Base-by-base conservation (phyloP, 2,888 invertebrate species). In the Torymus aiolomorphi region DNA sequence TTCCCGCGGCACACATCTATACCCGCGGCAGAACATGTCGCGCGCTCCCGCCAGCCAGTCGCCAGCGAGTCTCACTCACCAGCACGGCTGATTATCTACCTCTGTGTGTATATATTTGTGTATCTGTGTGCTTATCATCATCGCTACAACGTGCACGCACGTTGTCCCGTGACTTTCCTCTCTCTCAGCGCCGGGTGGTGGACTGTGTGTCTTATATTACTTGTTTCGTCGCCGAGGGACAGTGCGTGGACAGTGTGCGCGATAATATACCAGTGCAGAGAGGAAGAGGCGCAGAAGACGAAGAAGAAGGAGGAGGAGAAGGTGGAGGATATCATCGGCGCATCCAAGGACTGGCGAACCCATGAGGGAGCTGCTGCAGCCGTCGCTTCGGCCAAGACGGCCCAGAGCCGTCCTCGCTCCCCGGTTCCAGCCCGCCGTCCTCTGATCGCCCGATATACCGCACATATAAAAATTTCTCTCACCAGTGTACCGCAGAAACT, bases 21-120 rank as follows among this genome's bases (percentile, higher is more conserved):
- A 20, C 82, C 42, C 42, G 42, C 42, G 42, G 85, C 87, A 87
- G 87, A 87, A 86, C 86, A 87, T 87, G 87, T 85, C 86, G 87
- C 85, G 85, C 86, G 85, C 84, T 88, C 86, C 82, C 84, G 82
- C 85, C 84, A 85, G 84, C 85, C 86, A 88, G 89, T 88, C 87
- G 85, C 42, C 42, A 42, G 42, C 42, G 42, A 42, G 42, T 42
- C 8, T 42, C 42, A 42, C 42, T 42, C 42, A 42, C 42, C 42
- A 42, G 42, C 84, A 14, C 59, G 76, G 56, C 66, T 79, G 71
- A 70, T 2, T 20, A 18, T 66, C 4, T 57, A n/a, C n/a, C 18
- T 18, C 14, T 42, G 5, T 42, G 8, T 42, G 8, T 42, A 0
- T 42, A 42, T 42, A 42, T 42, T 42, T 42, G 42, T 42, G 42